These are phyloP conservation scores for Morphnarchus princeps DNA, from an alignment of 2,113 vertebrate genomes.

Conservation along the genomic window DNA sequence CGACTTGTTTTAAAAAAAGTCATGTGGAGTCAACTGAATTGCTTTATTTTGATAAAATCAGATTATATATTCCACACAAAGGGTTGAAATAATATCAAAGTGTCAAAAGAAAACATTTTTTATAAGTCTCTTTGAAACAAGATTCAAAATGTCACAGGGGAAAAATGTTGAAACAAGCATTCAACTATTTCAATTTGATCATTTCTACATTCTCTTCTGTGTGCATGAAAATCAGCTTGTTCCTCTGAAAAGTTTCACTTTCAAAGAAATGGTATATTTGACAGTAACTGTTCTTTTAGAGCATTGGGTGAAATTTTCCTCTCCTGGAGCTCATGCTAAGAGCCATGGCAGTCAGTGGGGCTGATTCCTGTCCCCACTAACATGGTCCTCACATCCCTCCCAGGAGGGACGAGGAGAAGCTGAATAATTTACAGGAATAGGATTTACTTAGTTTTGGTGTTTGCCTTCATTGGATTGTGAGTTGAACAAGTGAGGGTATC, in stretches of 20 bases:
- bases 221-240: background rate
- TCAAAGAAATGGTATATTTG: background rate
- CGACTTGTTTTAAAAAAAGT: background rate
- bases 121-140: conserved; percentile 13
- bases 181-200: conserved; percentile 21
- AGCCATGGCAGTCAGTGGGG: background rate
- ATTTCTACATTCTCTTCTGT: background rate
- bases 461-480: background rate
- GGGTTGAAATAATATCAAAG: conserved; percentile 38
- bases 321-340: background rate
- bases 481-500: background rate
- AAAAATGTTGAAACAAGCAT: conserved; percentile 32
- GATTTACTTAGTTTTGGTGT: background rate
- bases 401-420: background rate
- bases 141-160: conserved; percentile 48
- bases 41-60: conserved; percentile 57
- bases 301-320: background rate
- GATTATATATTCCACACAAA: conserved; percentile 39
- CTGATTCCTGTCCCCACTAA: background rate
- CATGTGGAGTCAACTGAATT: background rate
- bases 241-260: background rate
- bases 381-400: background rate
- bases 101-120: conserved; percentile 58
- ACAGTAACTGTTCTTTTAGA: background rate
- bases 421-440: background rate